Conservation (phyloP, 2,797 vertebrate species). For the Mormyrus proboscirostris region DNA sequence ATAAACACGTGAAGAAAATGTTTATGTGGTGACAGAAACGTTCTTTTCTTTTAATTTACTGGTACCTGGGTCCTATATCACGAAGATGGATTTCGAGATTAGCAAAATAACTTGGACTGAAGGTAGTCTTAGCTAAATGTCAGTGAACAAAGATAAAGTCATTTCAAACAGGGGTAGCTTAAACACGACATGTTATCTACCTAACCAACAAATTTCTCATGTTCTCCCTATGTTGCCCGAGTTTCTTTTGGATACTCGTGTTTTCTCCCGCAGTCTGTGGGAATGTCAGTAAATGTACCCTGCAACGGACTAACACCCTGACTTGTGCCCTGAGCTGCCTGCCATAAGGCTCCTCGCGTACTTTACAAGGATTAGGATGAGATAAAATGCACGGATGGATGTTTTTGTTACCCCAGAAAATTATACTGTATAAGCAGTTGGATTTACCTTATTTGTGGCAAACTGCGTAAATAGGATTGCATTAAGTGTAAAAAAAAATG, state of each 20-base stretch:
- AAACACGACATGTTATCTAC: background rate
- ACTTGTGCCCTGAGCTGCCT: background rate
- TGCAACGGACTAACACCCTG: background rate
- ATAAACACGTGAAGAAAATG: conserved; percentile 38
- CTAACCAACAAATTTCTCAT: background rate
- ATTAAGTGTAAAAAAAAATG: background rate
- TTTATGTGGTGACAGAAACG: background rate
- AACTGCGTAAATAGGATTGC: background rate
- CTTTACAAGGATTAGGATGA: background rate
- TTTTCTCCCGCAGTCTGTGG: background rate
- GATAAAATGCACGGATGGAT: background rate
- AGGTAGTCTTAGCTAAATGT: background rate
- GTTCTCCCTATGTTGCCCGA: background rate
- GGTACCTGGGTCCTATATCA: background rate
- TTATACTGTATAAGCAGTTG: background rate
- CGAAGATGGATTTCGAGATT: background rate
- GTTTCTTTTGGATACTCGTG: background rate
- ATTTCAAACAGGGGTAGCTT: background rate
- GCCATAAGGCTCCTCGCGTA: background rate
- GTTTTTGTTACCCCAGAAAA: background rate
- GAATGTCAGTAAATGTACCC: background rate
- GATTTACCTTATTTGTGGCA: background rate
- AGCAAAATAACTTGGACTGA: background rate
- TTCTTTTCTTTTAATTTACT: background rate
- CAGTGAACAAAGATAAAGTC: background rate